Percentiles rank a stretch among this genome's conserved stretches.
phyloP scores from a whole-genome alignment of 2,888 invertebrate species.

The Clostera curtula region DNA sequence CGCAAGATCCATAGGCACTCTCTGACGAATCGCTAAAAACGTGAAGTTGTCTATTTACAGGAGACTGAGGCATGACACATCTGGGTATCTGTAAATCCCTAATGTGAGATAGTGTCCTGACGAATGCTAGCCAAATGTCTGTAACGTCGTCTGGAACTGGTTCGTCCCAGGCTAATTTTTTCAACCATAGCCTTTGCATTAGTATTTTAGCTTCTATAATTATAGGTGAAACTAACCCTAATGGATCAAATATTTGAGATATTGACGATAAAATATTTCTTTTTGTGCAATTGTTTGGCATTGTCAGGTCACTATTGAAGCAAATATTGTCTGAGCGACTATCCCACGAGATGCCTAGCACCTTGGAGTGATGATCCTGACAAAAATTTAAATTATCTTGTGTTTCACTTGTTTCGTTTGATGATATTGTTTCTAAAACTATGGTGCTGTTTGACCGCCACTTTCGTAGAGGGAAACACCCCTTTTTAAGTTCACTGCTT shows the following conservation, averaged over 20 bases:
- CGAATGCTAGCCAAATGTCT: slow-evolving; percentile 2
- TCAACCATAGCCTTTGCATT: slow-evolving; percentile 1
- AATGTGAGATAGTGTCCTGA: slow-evolving; percentile 2
- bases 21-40: slow-evolving; percentile 4
- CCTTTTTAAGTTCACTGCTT: background rate
- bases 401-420: background rate
- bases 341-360: slow-evolving; percentile 1
- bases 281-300: background rate
- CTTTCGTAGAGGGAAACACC: slow-evolving; percentile 1
- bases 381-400: too few relatives aligned
- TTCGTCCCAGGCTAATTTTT: slow-evolving; percentile 4
- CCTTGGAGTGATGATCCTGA: slow-evolving; percentile 1
- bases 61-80: slow-evolving; percentile 1
- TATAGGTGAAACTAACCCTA: background rate
- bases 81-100: slow-evolving; percentile 1
- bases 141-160: background rate
- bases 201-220: background rate
- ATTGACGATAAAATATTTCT: slow-evolving; percentile 1
- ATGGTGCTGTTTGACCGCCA: slow-evolving; percentile 1
- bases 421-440: background rate
- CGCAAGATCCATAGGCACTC: slow-evolving; percentile 4
- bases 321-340: background rate
- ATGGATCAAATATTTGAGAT: slow-evolving; percentile 4
- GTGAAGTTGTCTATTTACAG: slow-evolving; percentile 2
- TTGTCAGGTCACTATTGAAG: background rate